Percentiles rank a stretch among this genome's conserved stretches.
These are phyloP conservation scores for Pseudomugil gertrudae DNA, from an alignment of 2,797 vertebrate genomes.

Conservation along the genomic window DNA sequence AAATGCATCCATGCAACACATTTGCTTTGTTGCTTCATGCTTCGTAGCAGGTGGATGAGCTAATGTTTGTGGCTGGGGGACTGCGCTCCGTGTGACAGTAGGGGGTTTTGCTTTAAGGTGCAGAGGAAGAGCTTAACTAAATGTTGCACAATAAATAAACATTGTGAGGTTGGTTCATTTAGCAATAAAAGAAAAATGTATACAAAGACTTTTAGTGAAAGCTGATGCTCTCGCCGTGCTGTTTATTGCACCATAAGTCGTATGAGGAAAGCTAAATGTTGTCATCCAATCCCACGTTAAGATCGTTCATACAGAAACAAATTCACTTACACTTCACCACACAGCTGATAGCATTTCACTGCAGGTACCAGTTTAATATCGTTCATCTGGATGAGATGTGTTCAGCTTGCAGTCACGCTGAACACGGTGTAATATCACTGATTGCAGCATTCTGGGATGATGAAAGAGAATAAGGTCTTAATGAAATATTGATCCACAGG, in stretches of 20 bases:
- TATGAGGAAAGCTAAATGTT: not conserved
- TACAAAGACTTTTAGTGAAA: not conserved
- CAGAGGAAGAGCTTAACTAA: not conserved
- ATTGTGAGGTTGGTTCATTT: not conserved
- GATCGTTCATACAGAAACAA: too few species aligned
- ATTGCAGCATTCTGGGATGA: constrained; percentile 12
- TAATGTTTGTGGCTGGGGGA: too few species aligned
- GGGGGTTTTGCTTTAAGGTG: not conserved
- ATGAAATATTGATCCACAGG: constrained; percentile 72
- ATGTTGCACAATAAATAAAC: not conserved
- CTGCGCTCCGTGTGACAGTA: too few species aligned
- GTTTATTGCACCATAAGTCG: not conserved
- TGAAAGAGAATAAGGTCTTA: constrained; percentile 30
- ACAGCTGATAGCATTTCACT: not conserved
- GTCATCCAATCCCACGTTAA: too few species aligned
- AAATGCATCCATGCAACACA: too few species aligned
- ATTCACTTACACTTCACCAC: not conserved
- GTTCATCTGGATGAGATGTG: not conserved
- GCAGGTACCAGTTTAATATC: not conserved
- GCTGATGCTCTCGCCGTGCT: not conserved
- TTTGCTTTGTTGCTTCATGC: too few species aligned
- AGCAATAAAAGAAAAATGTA: not conserved
- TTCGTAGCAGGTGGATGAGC: too few species aligned
- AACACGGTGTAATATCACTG: not conserved
- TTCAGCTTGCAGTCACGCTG: not conserved